These are phyloP conservation scores for Hucho hucho DNA, from an alignment of 2,113 vertebrate species.

Conservation along the genomic window DNA sequence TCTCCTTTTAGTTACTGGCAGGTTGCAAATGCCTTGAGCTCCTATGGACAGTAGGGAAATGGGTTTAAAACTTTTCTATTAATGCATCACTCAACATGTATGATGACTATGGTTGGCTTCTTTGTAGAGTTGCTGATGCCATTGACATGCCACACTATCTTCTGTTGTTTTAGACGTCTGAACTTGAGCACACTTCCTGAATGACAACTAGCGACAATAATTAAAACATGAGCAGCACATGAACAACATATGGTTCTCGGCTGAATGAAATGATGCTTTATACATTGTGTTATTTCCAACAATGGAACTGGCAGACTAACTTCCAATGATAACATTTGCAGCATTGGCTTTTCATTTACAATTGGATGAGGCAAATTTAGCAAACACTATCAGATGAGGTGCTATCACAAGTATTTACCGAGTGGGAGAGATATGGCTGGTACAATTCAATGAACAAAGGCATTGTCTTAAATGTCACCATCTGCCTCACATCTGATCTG, in stretches of 20 bases:
- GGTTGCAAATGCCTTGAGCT: neutral
- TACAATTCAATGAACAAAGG: constrained; percentile 45
- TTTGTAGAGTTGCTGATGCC: constrained; percentile 16
- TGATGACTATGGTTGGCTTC: neutral
- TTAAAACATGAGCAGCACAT: too few species aligned
- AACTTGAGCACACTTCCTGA: too few species aligned
- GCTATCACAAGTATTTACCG: constrained; percentile 25
- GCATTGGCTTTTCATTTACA: too few species aligned
- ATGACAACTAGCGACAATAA: too few species aligned
- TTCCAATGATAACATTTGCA: too few species aligned
- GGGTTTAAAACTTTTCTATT: constrained; percentile 7
- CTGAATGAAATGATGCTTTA: too few species aligned
- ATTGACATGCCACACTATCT: constrained; percentile 11
- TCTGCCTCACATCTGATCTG: constrained; percentile 40
- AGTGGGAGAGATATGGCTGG: constrained; percentile 22
- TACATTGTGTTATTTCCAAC: too few species aligned
- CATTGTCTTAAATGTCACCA: constrained; percentile 50
- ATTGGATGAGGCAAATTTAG: constrained; percentile 7
- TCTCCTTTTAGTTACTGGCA: neutral
- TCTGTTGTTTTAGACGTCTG: too few species aligned
- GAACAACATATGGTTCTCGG: too few species aligned
- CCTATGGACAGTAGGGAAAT: neutral
- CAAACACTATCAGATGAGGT: too few species aligned
- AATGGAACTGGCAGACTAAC: too few species aligned
- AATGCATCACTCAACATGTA: neutral